Evolutionary conservation across 2,797 vertebrate species (phyloP).

Genomic region (Anas bernieri): DNA sequence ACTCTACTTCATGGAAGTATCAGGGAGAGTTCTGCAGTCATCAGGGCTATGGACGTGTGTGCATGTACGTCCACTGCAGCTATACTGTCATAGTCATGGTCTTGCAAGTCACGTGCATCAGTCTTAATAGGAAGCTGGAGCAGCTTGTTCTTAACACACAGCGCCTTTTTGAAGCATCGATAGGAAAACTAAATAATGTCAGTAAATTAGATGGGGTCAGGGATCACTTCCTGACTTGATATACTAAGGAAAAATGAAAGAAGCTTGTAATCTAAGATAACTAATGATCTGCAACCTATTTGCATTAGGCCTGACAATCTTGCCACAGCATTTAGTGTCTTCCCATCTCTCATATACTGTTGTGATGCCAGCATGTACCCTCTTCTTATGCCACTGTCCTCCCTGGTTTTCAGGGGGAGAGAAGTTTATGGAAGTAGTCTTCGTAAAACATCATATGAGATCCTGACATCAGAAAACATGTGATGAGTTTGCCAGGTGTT

Average conservation of each 20-base stretch:
- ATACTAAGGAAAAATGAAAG: not conserved
- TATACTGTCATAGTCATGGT: not conserved
- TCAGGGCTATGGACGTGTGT: not conserved
- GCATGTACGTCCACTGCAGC: too few species aligned
- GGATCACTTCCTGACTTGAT: not conserved
- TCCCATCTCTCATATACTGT: not conserved
- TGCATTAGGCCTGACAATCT: not conserved
- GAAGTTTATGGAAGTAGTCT: not conserved
- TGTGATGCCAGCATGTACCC: not conserved
- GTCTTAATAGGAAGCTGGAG: not conserved
- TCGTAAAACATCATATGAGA: not conserved
- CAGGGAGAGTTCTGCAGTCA: not conserved
- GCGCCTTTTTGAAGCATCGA: not conserved
- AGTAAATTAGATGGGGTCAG: not conserved
- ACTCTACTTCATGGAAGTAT: not conserved
- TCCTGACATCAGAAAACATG: not conserved
- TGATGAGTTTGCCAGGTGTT: not conserved
- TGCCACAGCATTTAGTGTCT: not conserved
- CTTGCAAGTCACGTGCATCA: fast-evolving
- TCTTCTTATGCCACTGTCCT: not conserved
- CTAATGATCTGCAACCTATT: not conserved
- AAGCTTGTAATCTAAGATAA: not conserved
- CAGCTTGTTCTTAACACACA: not conserved
- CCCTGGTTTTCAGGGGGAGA: not conserved
- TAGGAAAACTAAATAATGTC: not conserved